Evolutionary conservation across 1,140 invertebrate genomes (phyloP).

Genomic region (Cardiocondyla obscurior): DNA sequence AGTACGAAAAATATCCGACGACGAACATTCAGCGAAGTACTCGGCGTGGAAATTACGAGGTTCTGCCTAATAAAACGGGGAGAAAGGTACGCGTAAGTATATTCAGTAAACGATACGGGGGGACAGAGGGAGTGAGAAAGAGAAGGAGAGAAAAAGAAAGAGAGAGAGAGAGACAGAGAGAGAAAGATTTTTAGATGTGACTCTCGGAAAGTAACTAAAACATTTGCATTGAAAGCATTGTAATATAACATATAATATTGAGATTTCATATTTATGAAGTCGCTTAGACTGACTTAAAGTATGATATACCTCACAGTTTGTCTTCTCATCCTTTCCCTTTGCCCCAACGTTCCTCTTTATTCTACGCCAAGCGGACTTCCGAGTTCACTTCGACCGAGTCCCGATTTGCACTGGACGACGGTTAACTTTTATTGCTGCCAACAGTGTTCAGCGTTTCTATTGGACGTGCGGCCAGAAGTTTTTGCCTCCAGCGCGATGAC

Average conservation of each 20-base stretch:
- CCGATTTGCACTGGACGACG: too few relatives aligned
- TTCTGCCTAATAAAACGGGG: not conserved
- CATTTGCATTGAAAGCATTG: too few relatives aligned
- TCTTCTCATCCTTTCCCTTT: not conserved
- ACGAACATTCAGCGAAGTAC: not conserved
- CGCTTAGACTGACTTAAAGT: not conserved
- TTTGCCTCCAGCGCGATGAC: too few relatives aligned
- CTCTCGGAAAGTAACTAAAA: not conserved
- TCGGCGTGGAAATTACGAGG: not conserved
- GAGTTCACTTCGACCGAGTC: too few relatives aligned
- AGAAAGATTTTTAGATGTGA: not conserved
- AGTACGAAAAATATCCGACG: not conserved
- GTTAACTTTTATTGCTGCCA: too few relatives aligned
- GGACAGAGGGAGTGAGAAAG: not conserved
- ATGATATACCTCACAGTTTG: not conserved
- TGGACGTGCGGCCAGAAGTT: too few relatives aligned
- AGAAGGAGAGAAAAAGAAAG: not conserved
- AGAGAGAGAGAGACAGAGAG: not conserved
- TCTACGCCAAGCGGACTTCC: too few relatives aligned
- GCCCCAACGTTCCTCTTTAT: too few relatives aligned
- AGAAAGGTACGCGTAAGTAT: not conserved
- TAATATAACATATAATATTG: not conserved
- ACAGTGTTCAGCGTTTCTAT: too few relatives aligned
- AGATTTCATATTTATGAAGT: too few relatives aligned
- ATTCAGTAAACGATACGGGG: not conserved